These are phyloP conservation scores for Nemotelus pantherinus DNA, from an alignment of 2,888 invertebrate genomes.

Conservation along the genomic window DNA sequence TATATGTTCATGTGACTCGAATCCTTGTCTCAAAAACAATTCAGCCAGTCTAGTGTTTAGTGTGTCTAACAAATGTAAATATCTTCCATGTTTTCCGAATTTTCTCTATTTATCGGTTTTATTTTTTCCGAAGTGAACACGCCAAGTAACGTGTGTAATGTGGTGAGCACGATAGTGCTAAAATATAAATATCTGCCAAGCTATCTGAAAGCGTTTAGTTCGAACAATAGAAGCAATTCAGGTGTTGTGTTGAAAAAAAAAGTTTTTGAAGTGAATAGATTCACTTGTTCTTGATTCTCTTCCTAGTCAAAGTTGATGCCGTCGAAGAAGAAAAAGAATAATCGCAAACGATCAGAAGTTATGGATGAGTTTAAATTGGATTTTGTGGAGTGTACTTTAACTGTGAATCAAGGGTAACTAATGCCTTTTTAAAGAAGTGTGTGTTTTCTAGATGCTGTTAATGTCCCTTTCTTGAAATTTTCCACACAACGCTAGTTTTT, in stretches of 20 bases:
- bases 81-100: not conserved
- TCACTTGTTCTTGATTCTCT: no score
- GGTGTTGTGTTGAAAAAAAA: no score
- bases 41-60: conserved; percentile 17
- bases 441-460: no score
- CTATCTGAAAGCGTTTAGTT: no score
- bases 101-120: no score
- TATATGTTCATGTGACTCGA: not conserved
- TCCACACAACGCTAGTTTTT: no score
- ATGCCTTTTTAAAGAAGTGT: not conserved
- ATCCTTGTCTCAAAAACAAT: not conserved
- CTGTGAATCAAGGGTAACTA: conserved; percentile 46
- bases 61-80: conserved; percentile 8
- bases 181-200: not conserved
- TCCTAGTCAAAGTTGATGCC: not conserved
- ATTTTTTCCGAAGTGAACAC: not conserved
- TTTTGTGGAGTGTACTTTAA: conserved; percentile 52
- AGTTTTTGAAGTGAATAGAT: no score
- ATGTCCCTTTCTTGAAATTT: no score
- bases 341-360: conserved; percentile 7
- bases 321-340: conserved; percentile 7
- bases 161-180: not conserved
- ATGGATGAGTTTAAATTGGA: conserved; percentile 52
- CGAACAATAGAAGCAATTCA: no score
- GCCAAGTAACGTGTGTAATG: not conserved